Conservation (phyloP, 1,140 invertebrate genomes). For the Caligus rogercresseyi region DNA sequence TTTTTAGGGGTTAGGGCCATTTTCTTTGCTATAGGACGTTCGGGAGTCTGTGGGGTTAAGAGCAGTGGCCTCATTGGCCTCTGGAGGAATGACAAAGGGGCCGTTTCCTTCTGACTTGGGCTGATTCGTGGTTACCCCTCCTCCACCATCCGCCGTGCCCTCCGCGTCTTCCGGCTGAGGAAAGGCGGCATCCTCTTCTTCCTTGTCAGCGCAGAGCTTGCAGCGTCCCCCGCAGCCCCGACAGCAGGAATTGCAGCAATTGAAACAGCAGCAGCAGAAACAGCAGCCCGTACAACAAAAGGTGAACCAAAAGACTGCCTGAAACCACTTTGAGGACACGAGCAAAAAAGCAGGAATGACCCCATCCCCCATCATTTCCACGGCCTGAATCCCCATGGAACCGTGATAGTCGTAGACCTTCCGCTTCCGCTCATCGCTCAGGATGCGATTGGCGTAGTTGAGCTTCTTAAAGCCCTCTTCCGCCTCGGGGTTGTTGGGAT, state of each 20-base stretch:
- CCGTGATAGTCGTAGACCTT: conserved; percentile 94
- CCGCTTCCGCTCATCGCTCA: conserved; percentile 73
- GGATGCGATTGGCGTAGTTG: conserved; percentile 67
- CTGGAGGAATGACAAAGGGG: not conserved
- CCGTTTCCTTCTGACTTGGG: not conserved
- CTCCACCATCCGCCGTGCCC: no score
- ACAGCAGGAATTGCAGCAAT: conserved; percentile 38
- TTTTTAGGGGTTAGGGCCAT: no score
- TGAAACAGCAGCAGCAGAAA: conserved; percentile 93
- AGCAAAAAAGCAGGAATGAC: conserved; percentile 87
- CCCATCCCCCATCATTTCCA: conserved; percentile 90
- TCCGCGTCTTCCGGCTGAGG: not conserved
- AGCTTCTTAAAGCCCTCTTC: conserved; percentile 89
- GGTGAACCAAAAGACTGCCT: conserved; percentile 51
- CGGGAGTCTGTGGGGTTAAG: not conserved
- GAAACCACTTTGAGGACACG: conserved; percentile 78
- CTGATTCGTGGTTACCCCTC: not conserved
- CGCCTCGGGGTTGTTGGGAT: conserved; percentile 75
- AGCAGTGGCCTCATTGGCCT: not conserved
- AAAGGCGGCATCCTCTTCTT: not conserved
- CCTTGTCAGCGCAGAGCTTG: not conserved
- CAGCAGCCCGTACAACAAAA: conserved; percentile 82
- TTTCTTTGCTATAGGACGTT: not conserved
- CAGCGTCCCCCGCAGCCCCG: not conserved
- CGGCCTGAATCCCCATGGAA: conserved; percentile 75